These are phyloP conservation scores for Todiramphus saurophagus DNA, from an alignment of 2,113 vertebrate genomes.

Conservation along the genomic window DNA sequence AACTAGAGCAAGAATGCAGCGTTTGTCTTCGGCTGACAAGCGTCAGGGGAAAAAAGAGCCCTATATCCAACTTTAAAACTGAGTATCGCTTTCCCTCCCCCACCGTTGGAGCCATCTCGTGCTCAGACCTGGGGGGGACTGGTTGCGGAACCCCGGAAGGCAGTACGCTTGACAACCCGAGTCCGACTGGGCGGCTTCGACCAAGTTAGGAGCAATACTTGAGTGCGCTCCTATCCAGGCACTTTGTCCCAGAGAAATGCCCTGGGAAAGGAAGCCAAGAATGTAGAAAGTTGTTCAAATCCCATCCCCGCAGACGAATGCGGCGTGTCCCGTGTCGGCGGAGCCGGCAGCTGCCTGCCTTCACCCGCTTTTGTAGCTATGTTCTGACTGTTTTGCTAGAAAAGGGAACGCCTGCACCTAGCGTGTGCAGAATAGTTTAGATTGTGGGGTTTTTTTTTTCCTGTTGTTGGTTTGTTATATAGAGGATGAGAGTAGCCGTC, in stretches of 20 bases:
- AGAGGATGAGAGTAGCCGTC: not conserved
- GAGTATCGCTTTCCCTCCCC: not conserved
- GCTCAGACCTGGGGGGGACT: not conserved
- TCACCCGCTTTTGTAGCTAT: not conserved
- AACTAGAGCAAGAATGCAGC: not conserved
- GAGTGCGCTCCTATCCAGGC: not conserved
- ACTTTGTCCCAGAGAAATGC: not conserved
- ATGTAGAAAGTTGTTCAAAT: not conserved
- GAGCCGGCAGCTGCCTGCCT: not conserved
- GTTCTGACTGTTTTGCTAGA: not conserved
- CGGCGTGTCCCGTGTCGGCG: not conserved
- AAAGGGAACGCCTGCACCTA: not conserved
- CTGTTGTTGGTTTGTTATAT: not conserved
- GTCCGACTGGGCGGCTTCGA: fast-evolving
- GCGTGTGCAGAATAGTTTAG: not conserved
- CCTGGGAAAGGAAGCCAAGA: not conserved
- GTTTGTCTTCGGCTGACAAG: not conserved
- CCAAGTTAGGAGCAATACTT: not conserved
- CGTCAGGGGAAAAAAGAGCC: fast-evolving
- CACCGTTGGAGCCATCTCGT: no score
- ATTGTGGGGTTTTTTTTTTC: no score
- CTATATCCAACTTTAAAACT: fast-evolving
- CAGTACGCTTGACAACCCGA: fast-evolving
- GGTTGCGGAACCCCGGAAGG: fast-evolving
- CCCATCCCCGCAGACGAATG: not conserved